A percentile compares a stretch with the other conserved stretches of the same genome.
Conservation (phyloP, 2,888 invertebrate species). For the Alentia gelatinosa region DNA sequence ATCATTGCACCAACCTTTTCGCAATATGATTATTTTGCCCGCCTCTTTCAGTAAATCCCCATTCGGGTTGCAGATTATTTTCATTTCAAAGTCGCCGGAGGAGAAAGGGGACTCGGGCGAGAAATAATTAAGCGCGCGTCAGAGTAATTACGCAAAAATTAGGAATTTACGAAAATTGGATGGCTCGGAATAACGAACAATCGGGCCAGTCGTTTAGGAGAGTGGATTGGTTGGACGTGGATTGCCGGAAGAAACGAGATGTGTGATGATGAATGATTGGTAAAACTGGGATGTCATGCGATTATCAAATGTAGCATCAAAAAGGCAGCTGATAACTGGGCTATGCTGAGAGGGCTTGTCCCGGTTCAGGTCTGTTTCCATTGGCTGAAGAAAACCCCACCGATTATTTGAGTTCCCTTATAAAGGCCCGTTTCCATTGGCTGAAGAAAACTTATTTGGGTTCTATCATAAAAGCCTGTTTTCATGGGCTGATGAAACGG, state of each 20-base stretch:
- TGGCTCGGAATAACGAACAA: background rate
- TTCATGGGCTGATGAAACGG: too few species aligned
- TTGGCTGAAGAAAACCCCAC: too few species aligned
- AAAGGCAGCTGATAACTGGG: background rate
- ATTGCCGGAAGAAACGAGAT: background rate
- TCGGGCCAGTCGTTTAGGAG: background rate
- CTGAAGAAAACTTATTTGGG: too few species aligned
- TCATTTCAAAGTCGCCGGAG: background rate
- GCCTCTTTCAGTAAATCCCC: background rate
- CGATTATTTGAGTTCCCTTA: too few species aligned
- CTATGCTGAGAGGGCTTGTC: background rate
- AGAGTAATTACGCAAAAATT: background rate
- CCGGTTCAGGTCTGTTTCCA: background rate
- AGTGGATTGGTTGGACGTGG: background rate
- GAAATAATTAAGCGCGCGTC: background rate
- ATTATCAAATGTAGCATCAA: conserved; percentile 15
- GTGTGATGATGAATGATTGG: background rate
- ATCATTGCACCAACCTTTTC: background rate
- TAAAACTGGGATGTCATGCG: background rate
- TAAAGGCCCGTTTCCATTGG: too few species aligned
- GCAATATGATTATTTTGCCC: background rate
- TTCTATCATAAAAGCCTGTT: too few species aligned
- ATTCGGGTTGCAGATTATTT: background rate
- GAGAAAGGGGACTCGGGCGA: background rate
- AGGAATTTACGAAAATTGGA: conserved; percentile 22